Evolutionary conservation across 1,140 invertebrate species (phyloP).

Genomic region (Contarinia nasturtii): DNA sequence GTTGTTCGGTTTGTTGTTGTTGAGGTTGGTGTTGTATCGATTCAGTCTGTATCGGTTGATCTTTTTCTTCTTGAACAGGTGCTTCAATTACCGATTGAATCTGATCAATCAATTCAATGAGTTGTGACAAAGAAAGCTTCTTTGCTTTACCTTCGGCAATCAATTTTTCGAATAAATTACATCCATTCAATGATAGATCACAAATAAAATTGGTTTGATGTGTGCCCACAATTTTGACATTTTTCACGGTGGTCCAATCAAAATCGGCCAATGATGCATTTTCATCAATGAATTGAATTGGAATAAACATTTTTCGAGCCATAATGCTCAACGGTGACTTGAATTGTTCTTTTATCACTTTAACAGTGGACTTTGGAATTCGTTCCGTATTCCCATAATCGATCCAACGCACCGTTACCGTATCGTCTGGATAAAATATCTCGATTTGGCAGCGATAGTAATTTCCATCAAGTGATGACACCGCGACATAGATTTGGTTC

Average conservation of each 20-base stretch:
- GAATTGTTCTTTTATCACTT: constrained; percentile 31
- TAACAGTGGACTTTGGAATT: constrained; percentile 27
- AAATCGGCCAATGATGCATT: no score
- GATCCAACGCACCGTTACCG: constrained; percentile 40
- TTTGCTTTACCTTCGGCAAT: constrained; percentile 9
- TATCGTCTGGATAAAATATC: constrained; percentile 22
- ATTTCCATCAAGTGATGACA: constrained; percentile 35
- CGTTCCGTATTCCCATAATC: constrained; percentile 60
- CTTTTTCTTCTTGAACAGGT: no score
- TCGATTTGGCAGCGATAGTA: constrained; percentile 45
- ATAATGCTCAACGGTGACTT: constrained; percentile 8
- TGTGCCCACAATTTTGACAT: constrained; percentile 15
- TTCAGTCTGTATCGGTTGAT: no score
- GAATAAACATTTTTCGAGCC: no score
- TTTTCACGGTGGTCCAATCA: constrained; percentile 7
- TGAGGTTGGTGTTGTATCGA: no score
- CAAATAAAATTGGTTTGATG: constrained; percentile 20
- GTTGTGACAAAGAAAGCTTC: no score
- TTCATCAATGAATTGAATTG: no score
- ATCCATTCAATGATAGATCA: constrained; percentile 8
- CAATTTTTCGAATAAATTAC: constrained; percentile 11
- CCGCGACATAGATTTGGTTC: constrained; percentile 34
- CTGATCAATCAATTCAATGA: no score
- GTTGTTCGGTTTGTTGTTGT: no score
- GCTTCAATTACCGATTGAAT: no score